Conservation (phyloP, 2,113 vertebrate species). For the Mormoops blainvillei region DNA sequence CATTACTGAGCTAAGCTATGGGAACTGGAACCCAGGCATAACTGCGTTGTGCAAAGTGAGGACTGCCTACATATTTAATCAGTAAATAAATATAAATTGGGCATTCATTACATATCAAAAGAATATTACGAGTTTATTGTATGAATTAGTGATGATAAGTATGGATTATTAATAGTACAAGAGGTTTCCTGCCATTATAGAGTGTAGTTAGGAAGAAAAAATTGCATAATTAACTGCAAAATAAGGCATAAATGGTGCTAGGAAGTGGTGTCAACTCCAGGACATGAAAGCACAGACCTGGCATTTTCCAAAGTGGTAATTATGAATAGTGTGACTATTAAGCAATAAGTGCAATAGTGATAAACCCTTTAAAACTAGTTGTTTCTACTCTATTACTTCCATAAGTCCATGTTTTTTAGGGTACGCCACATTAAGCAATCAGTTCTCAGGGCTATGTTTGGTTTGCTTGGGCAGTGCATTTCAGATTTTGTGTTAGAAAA, state of each 20-base stretch:
- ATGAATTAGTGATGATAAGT: neutral
- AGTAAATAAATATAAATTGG: neutral
- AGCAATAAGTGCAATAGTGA: neutral
- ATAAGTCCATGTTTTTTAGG: neutral
- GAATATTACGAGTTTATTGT: neutral
- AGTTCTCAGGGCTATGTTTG: neutral
- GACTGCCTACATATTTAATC: neutral
- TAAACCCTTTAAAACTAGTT: neutral
- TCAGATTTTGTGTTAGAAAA: neutral
- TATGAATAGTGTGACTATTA: neutral
- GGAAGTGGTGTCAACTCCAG: neutral
- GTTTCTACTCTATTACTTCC: neutral
- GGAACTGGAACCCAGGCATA: neutral
- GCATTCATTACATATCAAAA: neutral
- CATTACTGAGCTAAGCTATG: neutral
- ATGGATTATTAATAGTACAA: neutral
- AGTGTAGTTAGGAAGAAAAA: neutral
- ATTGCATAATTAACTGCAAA: neutral
- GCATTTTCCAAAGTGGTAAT: neutral
- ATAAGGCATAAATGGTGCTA: neutral
- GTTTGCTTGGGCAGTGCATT: conserved; percentile 4
- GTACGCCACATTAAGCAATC: neutral
- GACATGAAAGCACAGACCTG: neutral
- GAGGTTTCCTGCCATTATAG: neutral
- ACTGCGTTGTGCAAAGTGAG: neutral